Evolutionary conservation across 35 echinoderm and acorn worm species (phyloP).

Genomic region (Ophiothrix spiculata): DNA sequence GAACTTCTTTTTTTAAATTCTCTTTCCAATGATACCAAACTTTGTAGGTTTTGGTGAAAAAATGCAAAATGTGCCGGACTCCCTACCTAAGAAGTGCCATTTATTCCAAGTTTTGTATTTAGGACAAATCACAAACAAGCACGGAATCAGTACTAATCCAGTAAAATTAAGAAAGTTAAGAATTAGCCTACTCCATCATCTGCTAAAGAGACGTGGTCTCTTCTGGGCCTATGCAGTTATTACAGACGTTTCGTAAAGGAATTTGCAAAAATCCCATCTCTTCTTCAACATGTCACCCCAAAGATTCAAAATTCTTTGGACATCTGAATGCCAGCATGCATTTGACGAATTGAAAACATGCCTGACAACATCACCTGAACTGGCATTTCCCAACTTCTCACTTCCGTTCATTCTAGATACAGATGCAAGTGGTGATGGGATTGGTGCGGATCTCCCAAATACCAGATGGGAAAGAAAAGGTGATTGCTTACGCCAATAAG

Average conservation of each 20-base stretch:
- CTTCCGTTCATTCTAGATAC: slow-evolving; percentile 20
- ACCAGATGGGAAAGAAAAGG: slow-evolving; percentile 18
- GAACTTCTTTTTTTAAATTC: too few relatives aligned
- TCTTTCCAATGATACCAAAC: too few relatives aligned
- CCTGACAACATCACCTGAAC: neutral
- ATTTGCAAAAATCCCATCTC: neutral
- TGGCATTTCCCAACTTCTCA: slow-evolving; percentile 2
- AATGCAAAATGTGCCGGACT: too few relatives aligned
- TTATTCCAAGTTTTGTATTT: slow-evolving; percentile 28
- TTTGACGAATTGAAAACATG: neutral
- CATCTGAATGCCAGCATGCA: neutral
- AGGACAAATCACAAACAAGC: slow-evolving; percentile 5
- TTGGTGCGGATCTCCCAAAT: slow-evolving; percentile 31
- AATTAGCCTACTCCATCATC: neutral
- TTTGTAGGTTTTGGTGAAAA: too few relatives aligned
- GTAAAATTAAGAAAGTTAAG: slow-evolving; percentile 12
- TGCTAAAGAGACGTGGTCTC: neutral
- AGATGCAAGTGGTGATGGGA: slow-evolving; percentile 11
- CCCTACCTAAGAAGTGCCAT: slow-evolving; percentile 14
- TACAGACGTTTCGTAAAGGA: slow-evolving; percentile 19
- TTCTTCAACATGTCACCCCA: neutral
- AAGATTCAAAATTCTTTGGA: neutral
- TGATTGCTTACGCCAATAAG: slow-evolving; percentile 37
- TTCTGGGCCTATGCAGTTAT: slow-evolving; percentile 1
- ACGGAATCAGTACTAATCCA: slow-evolving; percentile 28